These are phyloP conservation scores for Camarhynchus parvulus DNA, from an alignment of 2,113 vertebrate species.

Conservation along the genomic window DNA sequence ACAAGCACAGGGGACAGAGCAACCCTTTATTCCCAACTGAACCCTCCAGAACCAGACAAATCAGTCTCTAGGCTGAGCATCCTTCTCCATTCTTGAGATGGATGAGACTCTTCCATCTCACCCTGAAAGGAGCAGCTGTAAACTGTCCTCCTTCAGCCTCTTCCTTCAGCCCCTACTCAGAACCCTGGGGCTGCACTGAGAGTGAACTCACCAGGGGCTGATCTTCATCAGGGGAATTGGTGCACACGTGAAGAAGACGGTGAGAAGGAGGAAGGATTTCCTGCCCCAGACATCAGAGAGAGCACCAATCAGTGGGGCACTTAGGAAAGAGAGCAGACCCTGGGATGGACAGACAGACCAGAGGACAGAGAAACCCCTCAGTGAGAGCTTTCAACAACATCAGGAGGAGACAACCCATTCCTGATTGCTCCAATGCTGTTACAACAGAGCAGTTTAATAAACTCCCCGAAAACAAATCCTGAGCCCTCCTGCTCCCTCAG, in stretches of 20 bases:
- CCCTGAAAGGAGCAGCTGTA: not conserved
- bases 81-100: not conserved
- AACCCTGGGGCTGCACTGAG: not conserved
- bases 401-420: not conserved
- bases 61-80: not conserved
- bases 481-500: not conserved
- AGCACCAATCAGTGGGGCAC: conserved; percentile 93
- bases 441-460: not conserved
- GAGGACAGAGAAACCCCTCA: not conserved
- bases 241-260: conserved; percentile 96
- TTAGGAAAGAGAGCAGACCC: conserved; percentile 95
- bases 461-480: not conserved
- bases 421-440: not conserved
- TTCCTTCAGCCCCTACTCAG: not conserved
- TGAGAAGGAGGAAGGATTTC: conserved; percentile 95
- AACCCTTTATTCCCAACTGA: not conserved
- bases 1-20: not conserved
- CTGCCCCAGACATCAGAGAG: conserved; percentile 96
- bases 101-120: not conserved
- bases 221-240: conserved; percentile 97
- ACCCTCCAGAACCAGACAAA: not conserved
- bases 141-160: not conserved
- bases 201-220: conserved; percentile 88
- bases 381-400: not conserved
- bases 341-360: conserved; percentile 29